Evolutionary conservation across 2,888 invertebrate genomes (phyloP).

Genomic region (Andrena haemorrhoa): DNA sequence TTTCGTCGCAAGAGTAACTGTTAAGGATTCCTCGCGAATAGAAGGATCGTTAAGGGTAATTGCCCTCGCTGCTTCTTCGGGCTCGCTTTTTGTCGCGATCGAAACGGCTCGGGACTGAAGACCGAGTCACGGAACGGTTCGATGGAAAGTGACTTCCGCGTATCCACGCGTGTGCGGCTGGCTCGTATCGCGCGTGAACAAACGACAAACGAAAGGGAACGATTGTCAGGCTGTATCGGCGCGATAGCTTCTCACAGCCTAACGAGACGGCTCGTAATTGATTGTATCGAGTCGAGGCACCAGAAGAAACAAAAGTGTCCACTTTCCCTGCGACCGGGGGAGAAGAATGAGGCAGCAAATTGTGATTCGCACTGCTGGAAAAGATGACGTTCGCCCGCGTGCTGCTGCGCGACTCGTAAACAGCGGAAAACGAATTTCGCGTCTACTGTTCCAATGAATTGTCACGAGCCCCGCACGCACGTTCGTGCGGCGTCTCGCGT

Average conservation of each 20-base stretch:
- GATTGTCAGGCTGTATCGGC: conserved; percentile 45
- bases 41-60: conserved; percentile 35
- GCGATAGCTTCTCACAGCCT: conserved; percentile 36
- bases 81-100: conserved; percentile 27
- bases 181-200: conserved; percentile 30
- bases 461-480: conserved; percentile 10
- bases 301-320: background rate
- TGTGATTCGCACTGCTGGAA: background rate
- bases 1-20: conserved; percentile 7
- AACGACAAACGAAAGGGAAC: conserved; percentile 61
- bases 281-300: background rate
- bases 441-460: conserved; percentile 24
- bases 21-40: conserved; percentile 6
- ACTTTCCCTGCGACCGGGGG: conserved; percentile 36
- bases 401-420: conserved; percentile 4
- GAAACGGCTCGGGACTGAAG: conserved; percentile 43
- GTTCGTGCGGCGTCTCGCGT: conserved; percentile 8
- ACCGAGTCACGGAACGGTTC: conserved; percentile 61
- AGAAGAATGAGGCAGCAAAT: background rate
- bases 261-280: conserved; percentile 7
- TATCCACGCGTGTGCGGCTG: conserved; percentile 34
- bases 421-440: conserved; percentile 19
- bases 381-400: background rate
- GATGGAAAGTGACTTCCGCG: conserved; percentile 72
- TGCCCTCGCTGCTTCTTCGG: conserved; percentile 8